These are phyloP conservation scores for Meda fulgida DNA, from an alignment of 2,797 vertebrate species.

Conservation along the genomic window DNA sequence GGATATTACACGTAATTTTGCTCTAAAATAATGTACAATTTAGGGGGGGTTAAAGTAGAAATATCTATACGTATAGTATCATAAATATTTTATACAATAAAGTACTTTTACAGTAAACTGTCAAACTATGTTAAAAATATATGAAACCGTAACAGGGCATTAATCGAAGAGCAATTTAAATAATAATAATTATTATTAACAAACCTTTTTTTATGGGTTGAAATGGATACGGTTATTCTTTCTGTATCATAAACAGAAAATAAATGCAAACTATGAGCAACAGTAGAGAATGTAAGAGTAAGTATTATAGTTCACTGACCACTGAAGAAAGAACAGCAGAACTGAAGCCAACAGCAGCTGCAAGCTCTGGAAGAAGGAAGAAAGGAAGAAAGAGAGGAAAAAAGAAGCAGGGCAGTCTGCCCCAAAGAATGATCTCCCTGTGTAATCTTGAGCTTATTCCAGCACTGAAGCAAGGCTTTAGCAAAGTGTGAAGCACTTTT, in stretches of 20 bases:
- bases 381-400: constrained; percentile 44
- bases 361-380: constrained; percentile 64
- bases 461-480: constrained; percentile 67
- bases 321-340: constrained; percentile 31
- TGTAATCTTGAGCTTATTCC: constrained; percentile 77
- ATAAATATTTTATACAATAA: too few species aligned
- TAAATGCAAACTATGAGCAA: neutral
- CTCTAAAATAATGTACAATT: too few species aligned
- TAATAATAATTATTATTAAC: neutral
- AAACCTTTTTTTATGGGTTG: neutral
- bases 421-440: constrained; percentile 78
- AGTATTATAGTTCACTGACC: constrained; percentile 23
- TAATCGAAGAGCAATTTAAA: neutral
- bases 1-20: neutral
- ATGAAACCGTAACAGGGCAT: neutral
- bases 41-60: neutral
- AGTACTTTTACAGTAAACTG: neutral
- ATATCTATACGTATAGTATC: neutral
- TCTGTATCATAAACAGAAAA: neutral
- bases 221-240: neutral
- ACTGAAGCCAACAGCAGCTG: constrained; percentile 73
- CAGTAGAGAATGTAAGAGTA: neutral
- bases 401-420: constrained; percentile 31
- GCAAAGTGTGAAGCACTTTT: constrained; percentile 71
- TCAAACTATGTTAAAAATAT: neutral